Percentiles rank a stretch among this genome's conserved stretches.
These are phyloP conservation scores for Metaphire vulgaris DNA, from an alignment of 1,140 invertebrate species.

Conservation along the genomic window DNA sequence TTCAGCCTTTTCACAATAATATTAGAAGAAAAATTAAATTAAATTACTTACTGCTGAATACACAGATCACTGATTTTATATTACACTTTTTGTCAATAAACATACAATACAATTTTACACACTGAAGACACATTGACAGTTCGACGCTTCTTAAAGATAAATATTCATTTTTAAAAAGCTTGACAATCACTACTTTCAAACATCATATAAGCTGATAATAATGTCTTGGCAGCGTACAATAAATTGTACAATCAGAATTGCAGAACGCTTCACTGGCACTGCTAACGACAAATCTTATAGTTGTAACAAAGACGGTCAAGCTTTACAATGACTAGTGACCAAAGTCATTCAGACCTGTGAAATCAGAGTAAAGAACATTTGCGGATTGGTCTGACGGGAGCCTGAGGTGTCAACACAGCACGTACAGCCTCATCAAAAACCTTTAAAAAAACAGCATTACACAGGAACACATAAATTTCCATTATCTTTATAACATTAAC, in stretches of 20 bases:
- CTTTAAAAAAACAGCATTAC: slow-evolving; percentile 50
- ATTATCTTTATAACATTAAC: background rate
- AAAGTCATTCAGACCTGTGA: background rate
- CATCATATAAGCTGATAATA: background rate
- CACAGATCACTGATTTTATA: too few species aligned
- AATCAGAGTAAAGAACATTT: slow-evolving; percentile 14
- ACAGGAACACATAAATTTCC: background rate
- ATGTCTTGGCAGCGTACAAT: background rate
- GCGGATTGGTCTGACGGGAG: slow-evolving; percentile 31
- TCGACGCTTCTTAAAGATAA: too few species aligned
- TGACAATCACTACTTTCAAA: background rate
- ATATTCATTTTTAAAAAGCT: too few species aligned
- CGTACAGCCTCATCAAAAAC: slow-evolving; percentile 96
- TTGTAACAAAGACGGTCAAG: background rate
- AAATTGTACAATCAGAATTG: too few species aligned
- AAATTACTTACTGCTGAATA: too few species aligned
- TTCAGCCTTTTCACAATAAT: too few species aligned
- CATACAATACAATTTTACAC: too few species aligned
- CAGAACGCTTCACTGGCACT: too few species aligned
- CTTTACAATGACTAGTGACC: slow-evolving; percentile 15
- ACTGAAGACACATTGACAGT: too few species aligned
- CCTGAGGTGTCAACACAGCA: slow-evolving; percentile 76
- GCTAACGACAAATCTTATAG: background rate
- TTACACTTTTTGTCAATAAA: too few species aligned
- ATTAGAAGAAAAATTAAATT: too few species aligned